Evolutionary conservation across 2,888 invertebrate species (phyloP).

Genomic region (Saturnia japonica): DNA sequence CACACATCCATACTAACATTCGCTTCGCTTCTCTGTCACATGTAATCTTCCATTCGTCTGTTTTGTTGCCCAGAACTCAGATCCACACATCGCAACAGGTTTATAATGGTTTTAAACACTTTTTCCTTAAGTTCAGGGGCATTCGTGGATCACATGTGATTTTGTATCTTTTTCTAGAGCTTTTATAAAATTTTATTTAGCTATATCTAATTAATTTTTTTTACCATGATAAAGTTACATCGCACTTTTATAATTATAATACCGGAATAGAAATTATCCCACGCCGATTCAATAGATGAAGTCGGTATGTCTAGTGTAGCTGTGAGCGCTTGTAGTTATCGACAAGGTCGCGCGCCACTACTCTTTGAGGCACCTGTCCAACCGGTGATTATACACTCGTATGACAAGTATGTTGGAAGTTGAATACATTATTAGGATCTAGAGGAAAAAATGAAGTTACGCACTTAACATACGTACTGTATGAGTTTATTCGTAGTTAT

Average conservation of each 20-base stretch:
- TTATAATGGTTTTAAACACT: too few species aligned
- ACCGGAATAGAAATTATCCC: not conserved
- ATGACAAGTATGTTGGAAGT: not conserved
- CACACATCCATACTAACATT: too few species aligned
- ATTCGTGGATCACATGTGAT: too few species aligned
- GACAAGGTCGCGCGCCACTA: not conserved
- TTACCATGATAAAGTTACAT: not conserved
- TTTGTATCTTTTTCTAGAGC: too few species aligned
- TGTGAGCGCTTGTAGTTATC: too few species aligned
- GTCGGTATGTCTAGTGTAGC: not conserved
- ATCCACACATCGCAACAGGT: too few species aligned
- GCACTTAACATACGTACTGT: not conserved
- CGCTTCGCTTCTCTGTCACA: too few species aligned
- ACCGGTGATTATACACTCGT: not conserved
- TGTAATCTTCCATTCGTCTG: too few species aligned
- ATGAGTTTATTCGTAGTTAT: not conserved
- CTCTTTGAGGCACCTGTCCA: slow-evolving; percentile 2
- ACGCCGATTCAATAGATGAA: not conserved
- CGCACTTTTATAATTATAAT: not conserved
- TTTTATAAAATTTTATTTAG: too few species aligned
- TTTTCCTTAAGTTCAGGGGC: too few species aligned
- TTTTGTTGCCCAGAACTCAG: too few species aligned
- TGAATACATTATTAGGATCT: not conserved
- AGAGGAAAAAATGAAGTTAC: not conserved
- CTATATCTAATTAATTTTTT: too few species aligned